These are phyloP conservation scores for Cossypha dichroa DNA, from an alignment of 2,797 vertebrate genomes.

Conservation along the genomic window DNA sequence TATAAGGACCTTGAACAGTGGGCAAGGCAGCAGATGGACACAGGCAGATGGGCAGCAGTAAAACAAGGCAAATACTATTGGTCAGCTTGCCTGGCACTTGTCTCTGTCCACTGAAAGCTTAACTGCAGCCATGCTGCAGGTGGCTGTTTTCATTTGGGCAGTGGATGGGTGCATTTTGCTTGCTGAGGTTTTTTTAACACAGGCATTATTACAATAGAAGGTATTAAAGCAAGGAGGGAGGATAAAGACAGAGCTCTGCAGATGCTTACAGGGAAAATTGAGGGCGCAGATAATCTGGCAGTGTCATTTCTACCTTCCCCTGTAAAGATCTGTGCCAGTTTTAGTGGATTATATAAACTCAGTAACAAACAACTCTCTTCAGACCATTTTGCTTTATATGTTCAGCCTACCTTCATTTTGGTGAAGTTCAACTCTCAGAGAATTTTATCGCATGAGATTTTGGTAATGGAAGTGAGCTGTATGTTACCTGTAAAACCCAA, in stretches of 20 bases:
- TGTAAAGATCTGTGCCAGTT: background rate
- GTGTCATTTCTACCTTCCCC: background rate
- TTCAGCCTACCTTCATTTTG: background rate
- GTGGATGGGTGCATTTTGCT: background rate
- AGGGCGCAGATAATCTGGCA: background rate
- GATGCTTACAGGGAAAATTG: background rate
- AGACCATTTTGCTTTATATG: background rate
- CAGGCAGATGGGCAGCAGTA: constrained; percentile 33
- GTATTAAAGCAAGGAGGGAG: background rate
- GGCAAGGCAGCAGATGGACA: constrained; percentile 26
- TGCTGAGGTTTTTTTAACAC: background rate
- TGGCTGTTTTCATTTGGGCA: background rate
- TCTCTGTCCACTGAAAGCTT: background rate
- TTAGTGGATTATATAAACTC: background rate
- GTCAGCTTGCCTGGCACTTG: background rate
- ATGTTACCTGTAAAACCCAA: background rate
- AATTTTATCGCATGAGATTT: background rate
- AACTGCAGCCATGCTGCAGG: background rate
- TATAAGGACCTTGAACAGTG: background rate
- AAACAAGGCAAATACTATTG: background rate
- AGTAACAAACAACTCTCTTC: background rate
- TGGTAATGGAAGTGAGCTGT: background rate
- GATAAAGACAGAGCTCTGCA: background rate
- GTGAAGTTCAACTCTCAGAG: background rate
- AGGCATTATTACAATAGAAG: background rate